Evolutionary conservation across 2,113 vertebrate species (phyloP).

Genomic region (Spheniscus mendiculus): DNA sequence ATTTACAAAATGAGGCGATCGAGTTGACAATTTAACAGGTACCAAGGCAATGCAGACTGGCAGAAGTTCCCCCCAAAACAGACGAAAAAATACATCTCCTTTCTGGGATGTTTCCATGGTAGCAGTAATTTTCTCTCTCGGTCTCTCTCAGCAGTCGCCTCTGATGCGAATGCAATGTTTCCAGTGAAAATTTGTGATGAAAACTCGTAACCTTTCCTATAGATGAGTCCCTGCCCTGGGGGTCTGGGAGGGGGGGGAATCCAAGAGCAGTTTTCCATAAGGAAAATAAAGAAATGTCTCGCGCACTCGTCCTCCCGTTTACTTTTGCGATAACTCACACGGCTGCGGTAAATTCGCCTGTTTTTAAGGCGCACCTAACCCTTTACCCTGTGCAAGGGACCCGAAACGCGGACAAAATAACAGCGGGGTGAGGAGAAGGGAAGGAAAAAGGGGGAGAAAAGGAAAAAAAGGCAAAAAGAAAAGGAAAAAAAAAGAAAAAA

Average conservation of each 20-base stretch:
- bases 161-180: not conserved
- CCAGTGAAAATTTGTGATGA: not conserved
- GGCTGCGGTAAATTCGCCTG: not conserved
- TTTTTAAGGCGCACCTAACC: not conserved
- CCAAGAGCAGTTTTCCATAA: not conserved
- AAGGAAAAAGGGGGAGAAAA: too few species aligned
- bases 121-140: not conserved
- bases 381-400: not conserved
- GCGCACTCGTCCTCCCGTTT: not conserved
- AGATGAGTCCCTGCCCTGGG: not conserved
- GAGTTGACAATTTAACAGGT: not conserved
- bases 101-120: constrained; percentile 56
- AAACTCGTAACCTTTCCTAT: not conserved
- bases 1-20: not conserved
- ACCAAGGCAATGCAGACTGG: not conserved
- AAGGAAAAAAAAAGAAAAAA: too few species aligned
- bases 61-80: not conserved
- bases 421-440: not conserved
- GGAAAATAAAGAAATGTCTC: not conserved
- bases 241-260: not conserved
- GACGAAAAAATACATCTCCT: not conserved
- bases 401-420: not conserved
- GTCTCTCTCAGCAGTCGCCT: not conserved
- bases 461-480: too few species aligned
- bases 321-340: not conserved